Evolutionary conservation across 2,888 invertebrate genomes (phyloP).

Genomic region (Xylophagus ater): DNA sequence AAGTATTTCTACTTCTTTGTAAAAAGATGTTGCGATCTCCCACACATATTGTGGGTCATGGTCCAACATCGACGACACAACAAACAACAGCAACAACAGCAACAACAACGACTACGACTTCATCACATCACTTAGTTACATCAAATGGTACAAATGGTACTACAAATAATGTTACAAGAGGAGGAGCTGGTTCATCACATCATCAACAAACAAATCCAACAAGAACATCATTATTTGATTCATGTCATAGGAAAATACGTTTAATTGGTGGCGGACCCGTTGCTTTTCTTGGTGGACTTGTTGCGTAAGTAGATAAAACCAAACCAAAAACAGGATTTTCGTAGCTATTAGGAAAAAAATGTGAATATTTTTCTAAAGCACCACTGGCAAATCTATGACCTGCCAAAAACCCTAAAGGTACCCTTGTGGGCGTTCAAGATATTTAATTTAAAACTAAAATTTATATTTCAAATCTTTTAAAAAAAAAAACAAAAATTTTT

Average conservation of each 20-base stretch:
- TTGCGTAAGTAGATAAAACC: conserved; percentile 66
- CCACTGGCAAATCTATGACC: no score
- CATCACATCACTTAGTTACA: no score
- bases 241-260: conserved; percentile 61
- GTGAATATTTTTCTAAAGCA: no score
- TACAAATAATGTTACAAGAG: conserved; percentile 3
- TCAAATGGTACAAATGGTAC: conserved; percentile 23
- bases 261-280: conserved; percentile 56
- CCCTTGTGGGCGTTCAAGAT: no score
- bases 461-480: no score
- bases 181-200: conserved; percentile 17
- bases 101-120: conserved; percentile 21
- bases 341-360: no score
- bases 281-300: conserved; percentile 55
- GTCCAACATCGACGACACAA: conserved; percentile 25
- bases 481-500: no score
- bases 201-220: conserved; percentile 39
- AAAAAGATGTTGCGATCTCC: conserved; percentile 43
- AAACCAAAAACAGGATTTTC: no score
- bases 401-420: no score
- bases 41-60: conserved; percentile 40
- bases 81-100: conserved; percentile 14
- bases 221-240: conserved; percentile 55
- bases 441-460: no score
- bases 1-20: conserved; percentile 22